Evolutionary conservation across 2,797 vertebrate genomes (phyloP), one percentile per base, ranked within the genome.

Genomic region (Geotrypetes seraphini): DNA sequence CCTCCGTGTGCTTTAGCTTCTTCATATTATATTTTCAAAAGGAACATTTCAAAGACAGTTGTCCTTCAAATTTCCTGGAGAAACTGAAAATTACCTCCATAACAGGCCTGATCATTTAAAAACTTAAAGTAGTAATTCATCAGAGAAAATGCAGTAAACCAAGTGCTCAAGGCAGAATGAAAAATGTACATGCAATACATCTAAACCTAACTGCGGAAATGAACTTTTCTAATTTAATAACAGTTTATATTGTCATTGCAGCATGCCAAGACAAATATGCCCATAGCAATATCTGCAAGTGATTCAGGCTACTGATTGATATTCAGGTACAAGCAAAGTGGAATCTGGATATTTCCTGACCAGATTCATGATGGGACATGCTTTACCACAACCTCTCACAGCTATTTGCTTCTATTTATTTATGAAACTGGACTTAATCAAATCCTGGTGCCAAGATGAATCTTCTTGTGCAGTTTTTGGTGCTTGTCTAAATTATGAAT

Each of bases 191-290:
- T 14, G 19, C 18, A 46, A 23, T 23, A 20, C 46, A 25, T n/a
- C n/a, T n/a, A n/a, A n/a, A n/a, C n/a, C n/a, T 43, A 47, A 64
- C 41, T 55, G 60, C 47, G 28, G 46, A 58, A 71, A 46, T 56
- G 39, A 58, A 41, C 15, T 44, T 54, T 49, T 37, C 60, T 36
- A 5, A 19, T 47, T 53, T 50, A 43, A 54, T 63, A 63, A 51
- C 53, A 42, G 13, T 57, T 56, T 47, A 36, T 50, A 60, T 47
- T 74, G 66, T 63, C 57, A 42, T 24, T 38, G 33, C 16, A 16
- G 12, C 11, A 33, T 71, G 51, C 40, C 40, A 67, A 63, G 48
- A 47, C 27, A 66, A 72, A 63, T 38, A 28, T 29, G 57, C 57
- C 66, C 36, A 53, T 49, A 47, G 58, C 39, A 19, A 50, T 47